phyloP scores from a whole-genome alignment of 2,888 invertebrate species.

The Sisyra nigra region DNA sequence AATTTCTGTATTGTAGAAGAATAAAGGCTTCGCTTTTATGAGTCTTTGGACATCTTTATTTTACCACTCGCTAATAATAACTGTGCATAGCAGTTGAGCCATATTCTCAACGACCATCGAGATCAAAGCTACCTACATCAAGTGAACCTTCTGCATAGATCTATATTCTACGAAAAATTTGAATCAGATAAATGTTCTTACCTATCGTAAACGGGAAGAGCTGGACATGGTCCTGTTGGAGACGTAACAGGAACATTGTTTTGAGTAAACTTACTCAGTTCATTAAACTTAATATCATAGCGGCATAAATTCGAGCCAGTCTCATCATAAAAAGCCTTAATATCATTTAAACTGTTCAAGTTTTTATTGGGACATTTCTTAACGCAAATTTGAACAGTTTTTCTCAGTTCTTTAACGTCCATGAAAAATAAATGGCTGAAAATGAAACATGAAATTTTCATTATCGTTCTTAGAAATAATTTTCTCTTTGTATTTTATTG shows the following conservation, averaged over 20 bases:
- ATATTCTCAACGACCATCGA: too few relatives aligned
- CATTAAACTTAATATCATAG: conserved; percentile 45
- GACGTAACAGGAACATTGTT: conserved; percentile 23
- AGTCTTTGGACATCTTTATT: too few relatives aligned
- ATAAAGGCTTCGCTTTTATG: too few relatives aligned
- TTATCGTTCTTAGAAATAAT: neutral
- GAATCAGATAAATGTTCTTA: conserved; percentile 21
- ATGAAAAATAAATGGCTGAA: conserved; percentile 63
- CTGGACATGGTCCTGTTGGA: conserved; percentile 60
- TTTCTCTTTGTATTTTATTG: neutral
- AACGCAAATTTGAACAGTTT: conserved; percentile 78
- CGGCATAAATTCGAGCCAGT: conserved; percentile 65
- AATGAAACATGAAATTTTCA: neutral
- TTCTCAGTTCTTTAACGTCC: conserved; percentile 56
- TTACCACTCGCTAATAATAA: too few relatives aligned
- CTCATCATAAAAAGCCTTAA: conserved; percentile 53
- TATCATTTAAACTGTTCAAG: conserved; percentile 43
- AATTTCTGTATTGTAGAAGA: too few relatives aligned
- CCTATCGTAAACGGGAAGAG: conserved; percentile 61
- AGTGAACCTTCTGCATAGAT: too few relatives aligned
- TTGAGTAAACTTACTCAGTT: conserved; percentile 26
- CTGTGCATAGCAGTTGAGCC: too few relatives aligned
- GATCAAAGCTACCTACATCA: too few relatives aligned
- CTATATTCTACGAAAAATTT: too few relatives aligned
- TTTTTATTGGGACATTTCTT: conserved; percentile 64